Percentiles rank a stretch among this genome's conserved stretches.
Evolutionary conservation across 2,888 invertebrate species (phyloP).

Genomic region (Apocheima hispidaria): DNA sequence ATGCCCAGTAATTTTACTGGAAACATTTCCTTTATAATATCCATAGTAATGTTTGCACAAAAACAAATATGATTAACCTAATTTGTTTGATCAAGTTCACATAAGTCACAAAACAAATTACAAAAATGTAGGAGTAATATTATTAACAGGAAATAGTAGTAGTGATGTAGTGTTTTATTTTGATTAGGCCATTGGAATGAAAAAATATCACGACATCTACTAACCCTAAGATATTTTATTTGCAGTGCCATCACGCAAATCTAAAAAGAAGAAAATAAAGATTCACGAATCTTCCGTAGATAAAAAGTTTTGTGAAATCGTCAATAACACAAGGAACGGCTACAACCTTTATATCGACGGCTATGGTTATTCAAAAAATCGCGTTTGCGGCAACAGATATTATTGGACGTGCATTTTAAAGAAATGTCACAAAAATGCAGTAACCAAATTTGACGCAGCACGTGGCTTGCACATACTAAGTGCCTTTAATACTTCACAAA

Average conservation of each 20-base stretch:
- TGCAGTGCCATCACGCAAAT: not conserved
- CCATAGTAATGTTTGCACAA: too few relatives aligned
- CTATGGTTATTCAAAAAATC: not conserved
- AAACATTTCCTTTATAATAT: too few relatives aligned
- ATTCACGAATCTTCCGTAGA: not conserved
- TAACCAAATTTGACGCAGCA: not conserved
- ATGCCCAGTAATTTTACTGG: too few relatives aligned
- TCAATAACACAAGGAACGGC: not conserved
- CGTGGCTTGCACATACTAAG: not conserved
- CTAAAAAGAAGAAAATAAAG: not conserved
- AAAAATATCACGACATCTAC: not conserved
- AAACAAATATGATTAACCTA: too few relatives aligned
- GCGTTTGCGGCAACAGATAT: not conserved
- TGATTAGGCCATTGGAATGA: too few relatives aligned
- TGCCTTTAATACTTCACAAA: not conserved
- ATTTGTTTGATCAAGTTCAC: too few relatives aligned
- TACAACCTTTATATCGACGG: not conserved
- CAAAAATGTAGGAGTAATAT: too few relatives aligned
- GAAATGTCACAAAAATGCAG: not conserved
- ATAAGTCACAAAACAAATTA: too few relatives aligned
- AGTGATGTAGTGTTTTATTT: too few relatives aligned
- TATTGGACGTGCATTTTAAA: not conserved
- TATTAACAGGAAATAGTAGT: too few relatives aligned
- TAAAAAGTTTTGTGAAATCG: not conserved
- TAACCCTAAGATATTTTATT: not conserved